Conservation (phyloP, 2,888 invertebrate genomes). For the Phyto melanocephala region DNA sequence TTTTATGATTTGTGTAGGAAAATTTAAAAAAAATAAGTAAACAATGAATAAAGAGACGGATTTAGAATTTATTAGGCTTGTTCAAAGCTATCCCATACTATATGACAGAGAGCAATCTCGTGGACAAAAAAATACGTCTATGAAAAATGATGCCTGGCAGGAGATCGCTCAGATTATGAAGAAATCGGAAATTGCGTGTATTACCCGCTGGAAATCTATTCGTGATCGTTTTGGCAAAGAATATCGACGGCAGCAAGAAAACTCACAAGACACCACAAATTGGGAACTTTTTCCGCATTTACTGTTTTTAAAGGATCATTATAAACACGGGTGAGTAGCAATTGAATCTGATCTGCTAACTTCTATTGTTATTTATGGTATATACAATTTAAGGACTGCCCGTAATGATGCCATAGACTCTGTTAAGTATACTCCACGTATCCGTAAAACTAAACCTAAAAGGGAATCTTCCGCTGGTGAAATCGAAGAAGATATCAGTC, state of each 20-base stretch:
- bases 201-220: slow-evolving; percentile 75
- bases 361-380: too few species aligned
- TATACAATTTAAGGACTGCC: slow-evolving; percentile 36
- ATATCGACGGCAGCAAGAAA: slow-evolving; percentile 71
- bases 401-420: slow-evolving; percentile 65
- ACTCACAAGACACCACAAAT: slow-evolving; percentile 71
- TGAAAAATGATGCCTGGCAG: slow-evolving; percentile 74
- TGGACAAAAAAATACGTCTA: slow-evolving; percentile 69
- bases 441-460: slow-evolving; percentile 54
- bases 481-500: slow-evolving; percentile 59
- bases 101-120: slow-evolving; percentile 73
- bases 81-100: slow-evolving; percentile 72
- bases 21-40: slow-evolving; percentile 15
- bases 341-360: too few species aligned
- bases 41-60: slow-evolving; percentile 65
- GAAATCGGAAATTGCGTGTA: slow-evolving; percentile 74
- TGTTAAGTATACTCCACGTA: slow-evolving; percentile 70
- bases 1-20: slow-evolving; percentile 22
- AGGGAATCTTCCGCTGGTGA: slow-evolving; percentile 25
- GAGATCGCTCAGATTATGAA: slow-evolving; percentile 69
- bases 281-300: slow-evolving; percentile 75
- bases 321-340: slow-evolving; percentile 70
- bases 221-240: slow-evolving; percentile 75
- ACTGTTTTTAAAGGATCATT: slow-evolving; percentile 73
- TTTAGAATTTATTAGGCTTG: slow-evolving; percentile 69